Conservation (phyloP, 2,888 invertebrate species). For the Callyntrura guangdongensis region DNA sequence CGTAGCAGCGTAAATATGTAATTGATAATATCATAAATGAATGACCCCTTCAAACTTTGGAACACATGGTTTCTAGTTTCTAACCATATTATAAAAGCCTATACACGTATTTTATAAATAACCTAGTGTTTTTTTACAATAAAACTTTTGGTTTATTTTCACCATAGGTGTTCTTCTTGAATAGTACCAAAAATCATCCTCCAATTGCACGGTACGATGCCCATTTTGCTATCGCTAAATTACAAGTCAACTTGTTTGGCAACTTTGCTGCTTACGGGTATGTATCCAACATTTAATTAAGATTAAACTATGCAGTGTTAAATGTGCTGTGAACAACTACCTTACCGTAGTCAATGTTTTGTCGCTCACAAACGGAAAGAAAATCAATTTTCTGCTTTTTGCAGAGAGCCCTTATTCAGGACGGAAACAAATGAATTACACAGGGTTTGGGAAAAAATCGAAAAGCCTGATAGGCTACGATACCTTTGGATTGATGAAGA, state of each 20-base stretch:
- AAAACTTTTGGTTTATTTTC: background rate
- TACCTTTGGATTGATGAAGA: conserved; percentile 79
- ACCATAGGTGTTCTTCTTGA: conserved; percentile 68
- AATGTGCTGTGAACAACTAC: too few relatives aligned
- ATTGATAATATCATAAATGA: too few relatives aligned
- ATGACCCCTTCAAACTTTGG: too few relatives aligned
- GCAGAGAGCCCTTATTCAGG: conserved; percentile 80
- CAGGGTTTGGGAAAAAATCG: conserved; percentile 75
- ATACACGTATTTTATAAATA: too few relatives aligned
- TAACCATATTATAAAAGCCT: too few relatives aligned
- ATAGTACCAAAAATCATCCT: conserved; percentile 65
- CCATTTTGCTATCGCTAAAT: conserved; percentile 74
- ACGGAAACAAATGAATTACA: conserved; percentile 62
- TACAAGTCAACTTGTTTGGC: conserved; percentile 71
- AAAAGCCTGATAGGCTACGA: conserved; percentile 56
- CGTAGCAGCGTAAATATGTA: too few relatives aligned
- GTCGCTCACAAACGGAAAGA: background rate
- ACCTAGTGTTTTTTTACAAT: background rate
- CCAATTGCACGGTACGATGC: conserved; percentile 71
- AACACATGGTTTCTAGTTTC: too few relatives aligned
- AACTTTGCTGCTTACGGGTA: conserved; percentile 77
- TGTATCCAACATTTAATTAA: conserved; percentile 18
- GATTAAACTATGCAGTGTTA: too few relatives aligned
- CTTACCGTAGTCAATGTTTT: too few relatives aligned
- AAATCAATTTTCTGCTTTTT: background rate